A percentile compares a stretch with the other conserved stretches of the same genome.
phyloP scores from a whole-genome alignment of 2,888 invertebrate species.

The Macrosoma leucophasiata region DNA sequence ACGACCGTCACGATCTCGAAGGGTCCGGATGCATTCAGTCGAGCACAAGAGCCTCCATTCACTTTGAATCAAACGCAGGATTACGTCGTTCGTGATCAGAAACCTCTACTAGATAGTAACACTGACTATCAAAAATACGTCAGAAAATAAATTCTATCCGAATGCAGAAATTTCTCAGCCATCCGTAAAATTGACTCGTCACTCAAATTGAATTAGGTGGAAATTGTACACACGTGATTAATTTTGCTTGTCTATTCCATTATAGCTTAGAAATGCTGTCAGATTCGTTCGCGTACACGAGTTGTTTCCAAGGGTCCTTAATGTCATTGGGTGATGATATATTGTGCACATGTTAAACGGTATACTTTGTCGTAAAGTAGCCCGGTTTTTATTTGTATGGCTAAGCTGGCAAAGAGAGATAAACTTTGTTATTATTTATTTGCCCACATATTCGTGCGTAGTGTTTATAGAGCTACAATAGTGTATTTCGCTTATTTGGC shows the following conservation, averaged over 20 bases:
- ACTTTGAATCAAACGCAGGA: conserved; percentile 54
- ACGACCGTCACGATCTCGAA: conserved; percentile 33
- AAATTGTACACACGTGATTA: conserved; percentile 2
- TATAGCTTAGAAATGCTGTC: neutral
- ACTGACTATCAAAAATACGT: conserved; percentile 26
- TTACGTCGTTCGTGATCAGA: conserved; percentile 51
- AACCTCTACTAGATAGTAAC: conserved; percentile 37
- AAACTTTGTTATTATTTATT: too few relatives aligned
- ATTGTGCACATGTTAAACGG: too few relatives aligned
- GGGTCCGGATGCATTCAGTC: conserved; percentile 54
- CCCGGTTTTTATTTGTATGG: too few relatives aligned
- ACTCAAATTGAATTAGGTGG: conserved; percentile 24
- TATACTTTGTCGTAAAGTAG: too few relatives aligned
- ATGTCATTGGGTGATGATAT: too few relatives aligned
- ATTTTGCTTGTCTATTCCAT: neutral
- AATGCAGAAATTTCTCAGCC: conserved; percentile 6
- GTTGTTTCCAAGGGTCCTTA: too few relatives aligned
- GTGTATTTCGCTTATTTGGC: too few relatives aligned
- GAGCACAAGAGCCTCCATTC: conserved; percentile 53
- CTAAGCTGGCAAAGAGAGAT: too few relatives aligned
- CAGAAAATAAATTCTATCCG: conserved; percentile 13
- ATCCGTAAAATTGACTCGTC: conserved; percentile 20
- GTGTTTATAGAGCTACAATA: too few relatives aligned
- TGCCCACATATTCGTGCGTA: too few relatives aligned
- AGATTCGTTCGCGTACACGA: neutral